A percentile compares a stretch with the other conserved stretches of the same genome.
These are phyloP conservation scores for Nannoperca obscura DNA, from an alignment of 2,797 vertebrate species.

Conservation along the genomic window DNA sequence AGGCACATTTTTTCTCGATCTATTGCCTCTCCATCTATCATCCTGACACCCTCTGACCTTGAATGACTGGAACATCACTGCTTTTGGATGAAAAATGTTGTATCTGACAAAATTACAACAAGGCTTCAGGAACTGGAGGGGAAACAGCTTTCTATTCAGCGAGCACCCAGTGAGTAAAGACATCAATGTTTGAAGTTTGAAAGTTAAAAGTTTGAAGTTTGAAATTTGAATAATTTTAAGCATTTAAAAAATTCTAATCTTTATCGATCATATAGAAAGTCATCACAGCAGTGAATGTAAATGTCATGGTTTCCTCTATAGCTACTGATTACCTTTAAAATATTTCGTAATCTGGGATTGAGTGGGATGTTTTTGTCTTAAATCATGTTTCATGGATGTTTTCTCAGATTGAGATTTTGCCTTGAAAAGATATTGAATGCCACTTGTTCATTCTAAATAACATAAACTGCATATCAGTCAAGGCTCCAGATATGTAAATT, in stretches of 20 bases:
- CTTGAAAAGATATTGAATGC: background rate
- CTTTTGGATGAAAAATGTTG: constrained; percentile 57
- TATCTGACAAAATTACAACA: constrained; percentile 34
- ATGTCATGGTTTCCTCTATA: background rate
- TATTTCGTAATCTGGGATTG: background rate
- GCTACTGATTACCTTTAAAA: background rate
- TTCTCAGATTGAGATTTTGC: constrained; percentile 3
- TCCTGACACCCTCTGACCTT: constrained; percentile 69
- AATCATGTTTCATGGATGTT: background rate
- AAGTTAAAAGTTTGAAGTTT: too few species aligned
- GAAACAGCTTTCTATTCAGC: constrained; percentile 26
- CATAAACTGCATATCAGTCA: background rate
- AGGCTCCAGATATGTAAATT: background rate
- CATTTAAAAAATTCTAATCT: background rate
- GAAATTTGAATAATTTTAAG: too few species aligned
- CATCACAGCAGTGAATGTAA: background rate
- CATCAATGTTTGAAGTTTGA: too few species aligned
- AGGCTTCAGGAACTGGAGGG: background rate
- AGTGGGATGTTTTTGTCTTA: background rate
- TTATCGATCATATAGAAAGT: background rate
- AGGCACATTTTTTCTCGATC: constrained; percentile 58
- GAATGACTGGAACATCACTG: constrained; percentile 53
- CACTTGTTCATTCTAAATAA: background rate
- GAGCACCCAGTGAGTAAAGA: background rate
- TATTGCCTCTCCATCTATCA: constrained; percentile 81